phyloP scores from a whole-genome alignment of 2,113 vertebrate species.

The Cricetomys ansorgei region DNA sequence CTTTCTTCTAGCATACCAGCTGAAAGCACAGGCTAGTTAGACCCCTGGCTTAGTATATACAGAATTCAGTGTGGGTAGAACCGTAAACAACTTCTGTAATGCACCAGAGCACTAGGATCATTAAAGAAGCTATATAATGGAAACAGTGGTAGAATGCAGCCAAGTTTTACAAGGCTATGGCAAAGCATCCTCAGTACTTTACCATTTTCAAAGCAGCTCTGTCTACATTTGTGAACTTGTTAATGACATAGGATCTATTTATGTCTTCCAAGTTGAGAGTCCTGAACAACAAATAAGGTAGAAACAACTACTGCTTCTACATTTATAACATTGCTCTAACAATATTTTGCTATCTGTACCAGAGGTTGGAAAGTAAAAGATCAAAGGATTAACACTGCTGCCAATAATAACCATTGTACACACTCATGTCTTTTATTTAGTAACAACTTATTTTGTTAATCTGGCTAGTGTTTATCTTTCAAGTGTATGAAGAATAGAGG shows the following conservation, averaged over 20 bases:
- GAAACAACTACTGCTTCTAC: conserved; percentile 16
- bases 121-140: background rate
- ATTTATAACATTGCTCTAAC: background rate
- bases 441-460: conserved; percentile 17
- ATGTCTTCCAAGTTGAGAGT: background rate
- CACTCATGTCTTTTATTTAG: background rate
- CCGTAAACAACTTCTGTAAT: conserved; percentile 2
- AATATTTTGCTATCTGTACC: background rate
- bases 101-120: background rate
- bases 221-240: conserved; percentile 25
- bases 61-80: background rate
- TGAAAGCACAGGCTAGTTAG: conserved; percentile 27
- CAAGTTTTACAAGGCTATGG: conserved; percentile 2
- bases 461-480: conserved; percentile 37
- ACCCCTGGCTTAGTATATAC: background rate
- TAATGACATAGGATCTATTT: background rate
- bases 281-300: conserved; percentile 30
- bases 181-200: background rate
- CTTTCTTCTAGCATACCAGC: conserved; percentile 5
- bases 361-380: conserved; percentile 8
- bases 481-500: background rate
- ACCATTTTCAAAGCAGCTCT: conserved; percentile 27
- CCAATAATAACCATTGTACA: background rate
- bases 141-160: conserved; percentile 24
- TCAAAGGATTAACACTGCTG: conserved; percentile 26